phyloP scores from a whole-genome alignment of 2,888 invertebrate species.

The Caenorhabditis becei region DNA sequence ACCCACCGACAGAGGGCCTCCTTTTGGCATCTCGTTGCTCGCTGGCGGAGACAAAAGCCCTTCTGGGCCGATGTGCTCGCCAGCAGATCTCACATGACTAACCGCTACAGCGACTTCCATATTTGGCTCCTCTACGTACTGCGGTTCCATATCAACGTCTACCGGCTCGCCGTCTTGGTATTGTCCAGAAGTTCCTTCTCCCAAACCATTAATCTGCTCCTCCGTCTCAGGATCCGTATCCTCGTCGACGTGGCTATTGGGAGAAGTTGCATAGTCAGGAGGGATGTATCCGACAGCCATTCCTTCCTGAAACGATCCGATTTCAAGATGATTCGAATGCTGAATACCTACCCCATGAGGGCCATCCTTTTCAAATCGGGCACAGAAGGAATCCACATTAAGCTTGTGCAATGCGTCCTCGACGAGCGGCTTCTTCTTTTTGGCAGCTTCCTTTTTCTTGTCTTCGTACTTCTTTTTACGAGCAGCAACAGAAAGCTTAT shows the following conservation, averaged over 20 bases:
- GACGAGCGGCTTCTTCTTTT: not conserved
- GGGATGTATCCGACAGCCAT: conserved; percentile 11
- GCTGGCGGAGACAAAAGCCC: conserved; percentile 79
- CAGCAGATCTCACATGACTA: conserved; percentile 24
- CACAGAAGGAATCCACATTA: conserved; percentile 7
- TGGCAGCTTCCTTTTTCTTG: not conserved
- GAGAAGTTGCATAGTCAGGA: conserved; percentile 17
- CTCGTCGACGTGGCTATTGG: conserved; percentile 17
- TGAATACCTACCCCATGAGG: conserved; percentile 14
- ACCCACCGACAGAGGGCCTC: conserved; percentile 69
- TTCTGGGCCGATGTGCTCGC: conserved; percentile 50
- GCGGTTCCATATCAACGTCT: conserved; percentile 5
- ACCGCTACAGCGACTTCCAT: not conserved
- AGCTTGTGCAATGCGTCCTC: conserved; percentile 1
- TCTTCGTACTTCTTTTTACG: conserved; percentile 15
- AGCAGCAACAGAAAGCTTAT: not conserved
- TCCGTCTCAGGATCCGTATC: conserved; percentile 33
- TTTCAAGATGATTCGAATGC: not conserved
- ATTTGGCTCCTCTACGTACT: not conserved
- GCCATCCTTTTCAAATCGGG: conserved; percentile 8
- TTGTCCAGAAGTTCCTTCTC: conserved; percentile 54
- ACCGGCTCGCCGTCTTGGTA: conserved; percentile 31
- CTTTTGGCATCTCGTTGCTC: conserved; percentile 71
- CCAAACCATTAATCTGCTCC: conserved; percentile 31
- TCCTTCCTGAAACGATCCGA: not conserved